phyloP scores from a whole-genome alignment of 2,113 vertebrate genomes.

The Gnathonemus echidnorhynchus region DNA sequence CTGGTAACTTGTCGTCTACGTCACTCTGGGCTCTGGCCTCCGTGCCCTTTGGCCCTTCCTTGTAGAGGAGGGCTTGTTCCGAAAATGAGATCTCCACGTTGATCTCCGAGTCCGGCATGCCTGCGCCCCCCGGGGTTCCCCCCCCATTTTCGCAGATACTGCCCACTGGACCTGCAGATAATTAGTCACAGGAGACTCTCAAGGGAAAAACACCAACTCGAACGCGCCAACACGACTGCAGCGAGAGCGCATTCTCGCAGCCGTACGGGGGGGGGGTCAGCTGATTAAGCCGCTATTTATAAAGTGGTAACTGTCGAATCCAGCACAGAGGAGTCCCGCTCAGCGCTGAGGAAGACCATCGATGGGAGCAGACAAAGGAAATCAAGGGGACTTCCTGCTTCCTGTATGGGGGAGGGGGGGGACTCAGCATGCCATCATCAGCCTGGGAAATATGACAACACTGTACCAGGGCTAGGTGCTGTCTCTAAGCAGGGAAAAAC shows the following conservation, averaged over 20 bases:
- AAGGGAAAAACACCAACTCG: background rate
- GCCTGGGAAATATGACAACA: background rate
- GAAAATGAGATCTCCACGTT: conserved; percentile 87
- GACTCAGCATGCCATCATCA: background rate
- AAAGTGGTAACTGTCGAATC: background rate
- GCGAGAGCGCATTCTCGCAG: background rate
- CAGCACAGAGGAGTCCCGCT: background rate
- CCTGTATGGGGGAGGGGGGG: background rate
- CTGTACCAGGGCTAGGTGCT: background rate
- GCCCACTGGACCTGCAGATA: conserved; percentile 34
- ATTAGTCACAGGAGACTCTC: background rate
- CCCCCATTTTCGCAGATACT: conserved; percentile 30
- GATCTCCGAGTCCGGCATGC: conserved; percentile 58
- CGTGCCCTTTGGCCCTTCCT: conserved; percentile 57
- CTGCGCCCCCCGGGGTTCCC: background rate
- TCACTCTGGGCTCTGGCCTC: conserved; percentile 36
- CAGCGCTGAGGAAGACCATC: background rate
- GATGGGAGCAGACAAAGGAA: background rate
- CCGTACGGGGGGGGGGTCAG: background rate
- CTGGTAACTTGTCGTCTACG: conserved; percentile 70
- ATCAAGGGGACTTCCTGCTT: background rate
- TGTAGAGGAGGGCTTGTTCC: conserved; percentile 80
- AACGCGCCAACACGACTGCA: background rate
- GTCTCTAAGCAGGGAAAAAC: background rate
- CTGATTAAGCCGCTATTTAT: background rate